These are phyloP conservation scores for Napeogenes sylphis DNA, from an alignment of 2,888 invertebrate species.

Conservation along the genomic window DNA sequence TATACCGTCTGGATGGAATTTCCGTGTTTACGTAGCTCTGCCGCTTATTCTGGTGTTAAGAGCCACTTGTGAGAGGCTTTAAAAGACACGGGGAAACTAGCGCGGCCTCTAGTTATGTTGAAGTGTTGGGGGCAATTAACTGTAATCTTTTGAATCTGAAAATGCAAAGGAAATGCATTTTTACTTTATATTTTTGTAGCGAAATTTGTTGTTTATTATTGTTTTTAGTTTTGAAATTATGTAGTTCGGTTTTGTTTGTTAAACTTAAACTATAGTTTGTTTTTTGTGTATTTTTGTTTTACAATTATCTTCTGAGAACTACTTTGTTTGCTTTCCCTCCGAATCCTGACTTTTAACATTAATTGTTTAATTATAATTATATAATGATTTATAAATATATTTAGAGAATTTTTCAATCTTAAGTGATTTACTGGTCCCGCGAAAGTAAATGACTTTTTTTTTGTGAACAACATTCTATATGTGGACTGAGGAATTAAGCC, in stretches of 20 bases:
- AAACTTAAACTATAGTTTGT: too few relatives aligned
- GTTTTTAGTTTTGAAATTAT: not conserved
- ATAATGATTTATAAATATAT: too few relatives aligned
- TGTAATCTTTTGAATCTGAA: slow-evolving; percentile 13
- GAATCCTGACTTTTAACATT: too few relatives aligned
- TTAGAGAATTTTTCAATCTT: too few relatives aligned
- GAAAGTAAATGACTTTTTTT: too few relatives aligned
- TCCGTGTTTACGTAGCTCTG: slow-evolving; percentile 53
- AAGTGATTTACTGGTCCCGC: too few relatives aligned
- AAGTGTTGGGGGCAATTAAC: slow-evolving; percentile 23
- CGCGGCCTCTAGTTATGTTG: slow-evolving; percentile 20
- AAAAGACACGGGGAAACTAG: slow-evolving; percentile 32
- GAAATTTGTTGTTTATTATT: not conserved
- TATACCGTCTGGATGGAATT: slow-evolving; percentile 59
- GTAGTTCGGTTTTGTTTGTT: not conserved
- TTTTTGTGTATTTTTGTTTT: too few relatives aligned
- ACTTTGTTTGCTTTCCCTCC: too few relatives aligned
- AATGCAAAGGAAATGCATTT: not conserved
- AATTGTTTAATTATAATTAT: too few relatives aligned
- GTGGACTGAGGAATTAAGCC: too few relatives aligned
- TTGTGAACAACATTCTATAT: too few relatives aligned
- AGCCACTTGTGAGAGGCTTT: slow-evolving; percentile 43
- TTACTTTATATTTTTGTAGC: slow-evolving; percentile 1
- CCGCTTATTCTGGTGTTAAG: slow-evolving; percentile 49
- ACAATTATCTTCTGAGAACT: too few relatives aligned